Evolutionary conservation across 2,797 vertebrate genomes (phyloP).

Genomic region (Borostomias antarcticus): DNA sequence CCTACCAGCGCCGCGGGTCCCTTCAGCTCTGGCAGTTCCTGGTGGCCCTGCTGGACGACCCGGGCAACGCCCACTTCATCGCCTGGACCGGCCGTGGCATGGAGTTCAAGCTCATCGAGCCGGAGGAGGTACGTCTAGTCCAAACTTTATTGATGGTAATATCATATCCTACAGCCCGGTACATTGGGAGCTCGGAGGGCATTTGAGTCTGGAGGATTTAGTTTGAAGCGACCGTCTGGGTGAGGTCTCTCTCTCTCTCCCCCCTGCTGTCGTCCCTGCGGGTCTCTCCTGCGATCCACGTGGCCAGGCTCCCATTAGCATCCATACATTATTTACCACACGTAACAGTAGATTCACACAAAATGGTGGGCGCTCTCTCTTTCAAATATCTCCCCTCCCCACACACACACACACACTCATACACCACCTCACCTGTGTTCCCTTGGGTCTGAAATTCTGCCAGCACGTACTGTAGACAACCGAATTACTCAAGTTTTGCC

Average conservation of each 20-base stretch:
- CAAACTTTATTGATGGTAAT: neutral
- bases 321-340: conserved; percentile 71
- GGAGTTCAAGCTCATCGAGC: conserved; percentile 99
- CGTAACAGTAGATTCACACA: conserved; percentile 64
- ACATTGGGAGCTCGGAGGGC: neutral
- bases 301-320: conserved; percentile 64
- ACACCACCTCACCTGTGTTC: conserved; percentile 31
- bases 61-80: conserved; percentile 92
- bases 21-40: conserved; percentile 98
- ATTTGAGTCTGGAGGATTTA: neutral
- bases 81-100: conserved; percentile 98
- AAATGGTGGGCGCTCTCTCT: conserved; percentile 62
- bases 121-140: conserved; percentile 85
- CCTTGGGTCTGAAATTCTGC: neutral
- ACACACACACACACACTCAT: conserved; percentile 58
- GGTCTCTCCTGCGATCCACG: conserved; percentile 44
- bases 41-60: conserved; percentile 91
- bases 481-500: conserved; percentile 14
- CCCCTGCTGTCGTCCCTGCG: conserved; percentile 42
- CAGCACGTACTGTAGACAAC: neutral
- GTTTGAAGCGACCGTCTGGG: neutral
- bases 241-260: neutral
- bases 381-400: too few species aligned
- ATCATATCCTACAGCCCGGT: neutral
- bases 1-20: conserved; percentile 93